Evolutionary conservation across 2,888 invertebrate genomes (phyloP), one percentile per base, ranked within the genome.

Genomic region (Lobophora halterata): DNA sequence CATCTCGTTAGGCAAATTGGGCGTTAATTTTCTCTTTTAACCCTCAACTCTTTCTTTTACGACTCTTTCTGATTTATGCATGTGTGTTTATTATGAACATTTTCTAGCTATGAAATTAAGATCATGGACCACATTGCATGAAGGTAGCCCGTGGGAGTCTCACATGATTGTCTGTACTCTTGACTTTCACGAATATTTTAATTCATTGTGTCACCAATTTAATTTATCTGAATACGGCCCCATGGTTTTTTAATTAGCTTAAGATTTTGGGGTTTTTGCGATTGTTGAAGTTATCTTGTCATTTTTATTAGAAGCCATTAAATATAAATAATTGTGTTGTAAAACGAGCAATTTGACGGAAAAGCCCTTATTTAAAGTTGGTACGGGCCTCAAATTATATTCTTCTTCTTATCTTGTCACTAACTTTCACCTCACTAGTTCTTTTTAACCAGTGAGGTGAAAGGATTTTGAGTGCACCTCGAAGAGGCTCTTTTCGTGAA

Each of bases 121-220:
- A 63, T 72, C 77, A 52, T 74, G 81, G 77, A 67, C 82, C 61
- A 77, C 64, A 70, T 75, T 57, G 34, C 25, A 79, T 67, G 71
- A 79, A 68, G 81, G 80, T 79, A 77, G 78, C 76, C 34, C 78
- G 85, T 83, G 85, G 58, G 85, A 85, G 41, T 11, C 35, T 74
- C 76, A 42, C 72, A 75, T 63, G 43, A 83, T 83, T 83, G 85
- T 83, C 31, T 49, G 20, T 21, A 40, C 46, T 47, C 43, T 43
- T 46, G 50, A 77, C 85, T 83, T 83, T 85, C 85, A 81, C 81
- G 79, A 79, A 79, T 79, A 71, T 72, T 71, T 80, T 79, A 80
- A 80, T 76, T 75, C 73, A 71, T 59, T 69, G 57, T 78, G 80
- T 77, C 78, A 75, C 73, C 70, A 82, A 80, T 80, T 79, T 79